These are phyloP conservation scores for Macrophya annulata DNA, from an alignment of 2,888 invertebrate species.

Conservation along the genomic window DNA sequence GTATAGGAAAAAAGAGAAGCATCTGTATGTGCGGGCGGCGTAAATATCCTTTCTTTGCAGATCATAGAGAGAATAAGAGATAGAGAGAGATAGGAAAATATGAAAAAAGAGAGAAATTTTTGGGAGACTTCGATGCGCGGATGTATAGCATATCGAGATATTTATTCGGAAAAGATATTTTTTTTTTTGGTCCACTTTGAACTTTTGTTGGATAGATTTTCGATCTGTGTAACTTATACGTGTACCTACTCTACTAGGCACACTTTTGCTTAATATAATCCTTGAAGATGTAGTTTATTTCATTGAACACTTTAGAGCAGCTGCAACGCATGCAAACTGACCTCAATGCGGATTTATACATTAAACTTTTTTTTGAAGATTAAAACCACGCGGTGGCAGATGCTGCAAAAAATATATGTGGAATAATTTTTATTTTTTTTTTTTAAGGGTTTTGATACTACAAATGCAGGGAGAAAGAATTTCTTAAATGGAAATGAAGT, in stretches of 20 bases:
- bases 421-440: background rate
- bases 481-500: background rate
- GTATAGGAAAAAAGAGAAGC: constrained; percentile 4
- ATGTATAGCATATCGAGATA: constrained; percentile 9
- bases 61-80: background rate
- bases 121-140: constrained; percentile 50
- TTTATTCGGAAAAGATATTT: constrained; percentile 27
- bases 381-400: background rate
- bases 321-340: constrained; percentile 17
- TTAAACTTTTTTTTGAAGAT: background rate
- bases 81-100: background rate
- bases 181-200: background rate
- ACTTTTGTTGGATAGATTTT: constrained; percentile 22
- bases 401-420: background rate
- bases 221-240: background rate
- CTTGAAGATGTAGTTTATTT: background rate
- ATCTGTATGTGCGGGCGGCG: constrained; percentile 14
- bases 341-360: background rate
- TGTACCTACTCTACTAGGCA: background rate
- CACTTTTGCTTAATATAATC: background rate
- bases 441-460: background rate
- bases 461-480: background rate
- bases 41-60: constrained; percentile 15
- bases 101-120: background rate
- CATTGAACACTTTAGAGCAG: background rate